Evolutionary conservation across 2,797 vertebrate species (phyloP), one percentile per base, ranked within the genome.

Genomic region (Huso huso): DNA sequence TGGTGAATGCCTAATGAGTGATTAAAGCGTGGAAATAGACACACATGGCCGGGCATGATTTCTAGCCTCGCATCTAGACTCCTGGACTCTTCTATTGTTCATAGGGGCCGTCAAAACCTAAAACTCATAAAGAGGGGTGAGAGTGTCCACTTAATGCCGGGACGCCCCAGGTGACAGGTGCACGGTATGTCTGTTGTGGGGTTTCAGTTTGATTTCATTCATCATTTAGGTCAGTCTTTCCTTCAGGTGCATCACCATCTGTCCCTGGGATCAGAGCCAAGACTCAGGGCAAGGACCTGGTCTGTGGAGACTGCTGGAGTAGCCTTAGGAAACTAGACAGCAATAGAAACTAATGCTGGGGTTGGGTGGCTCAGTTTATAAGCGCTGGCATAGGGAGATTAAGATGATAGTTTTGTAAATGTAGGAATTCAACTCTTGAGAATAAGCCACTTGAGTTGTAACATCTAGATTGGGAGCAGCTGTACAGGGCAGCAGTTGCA

Each of bases 181-280:
- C 9, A 1, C 64, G 13, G 37, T 13, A 53, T 13, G 7, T 51
- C 64, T 65, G 51, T 11, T n/a, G 23, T 49, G 57, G 63, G 64
- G 12, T 13, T 51, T 58, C 69, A 59, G 53, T 70, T 53, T 71
- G 51, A 65, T 71, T 71, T 71, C 59, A 37, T 81, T 75, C 57
- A 76, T 68, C 83, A 86, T 85, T 86, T 83, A 81, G 88, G 88
- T 89, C 88, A 89, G 78, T 83, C 76, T 82, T 84, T 71, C 83
- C 86, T 82, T 77, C 76, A 62, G 82, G 82, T 88, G 79, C 82
- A 78, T 52, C 57, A 78, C 89, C 88, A 90, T 91, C 88, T 91
- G 87, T 83, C 82, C 76, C 73, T 72, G 76, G 77, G 79, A 84
- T 70, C 72, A 69, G 69, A 71, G 82, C 88, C 87, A 86, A 81